phyloP scores from a whole-genome alignment of 2,113 vertebrate genomes.

The Sorex araneus region DNA sequence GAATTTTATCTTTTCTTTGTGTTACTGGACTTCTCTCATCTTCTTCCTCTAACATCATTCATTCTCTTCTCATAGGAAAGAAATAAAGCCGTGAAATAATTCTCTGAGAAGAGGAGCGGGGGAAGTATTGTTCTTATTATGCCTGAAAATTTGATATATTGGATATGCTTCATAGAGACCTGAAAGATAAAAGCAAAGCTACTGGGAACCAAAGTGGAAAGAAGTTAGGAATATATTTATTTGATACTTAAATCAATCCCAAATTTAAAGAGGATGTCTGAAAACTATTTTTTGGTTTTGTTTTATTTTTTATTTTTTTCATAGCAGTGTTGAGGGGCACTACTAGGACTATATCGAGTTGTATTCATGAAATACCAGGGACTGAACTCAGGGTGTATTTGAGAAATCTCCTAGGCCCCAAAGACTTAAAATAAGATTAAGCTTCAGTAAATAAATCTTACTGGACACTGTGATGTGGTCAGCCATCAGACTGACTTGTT shows the following conservation, averaged over 20 bases:
- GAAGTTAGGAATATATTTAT: background rate
- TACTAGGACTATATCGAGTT: too few species aligned
- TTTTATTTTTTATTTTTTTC: too few species aligned
- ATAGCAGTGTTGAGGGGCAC: too few species aligned
- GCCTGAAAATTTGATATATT: background rate
- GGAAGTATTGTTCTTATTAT: background rate
- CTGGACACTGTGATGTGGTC: background rate
- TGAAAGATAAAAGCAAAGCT: background rate
- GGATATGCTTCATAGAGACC: background rate
- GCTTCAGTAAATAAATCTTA: background rate
- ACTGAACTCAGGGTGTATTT: too few species aligned
- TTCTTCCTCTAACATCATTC: background rate
- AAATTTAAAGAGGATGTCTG: constrained; percentile 15
- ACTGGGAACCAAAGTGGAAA: background rate
- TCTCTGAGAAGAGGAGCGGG: background rate
- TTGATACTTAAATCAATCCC: constrained; percentile 42
- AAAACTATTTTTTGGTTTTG: background rate
- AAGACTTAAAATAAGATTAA: constrained; percentile 47
- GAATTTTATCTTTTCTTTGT: too few species aligned
- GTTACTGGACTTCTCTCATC: too few species aligned
- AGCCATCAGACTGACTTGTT: background rate
- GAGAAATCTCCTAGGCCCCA: too few species aligned
- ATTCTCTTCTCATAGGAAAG: background rate
- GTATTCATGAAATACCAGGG: too few species aligned
- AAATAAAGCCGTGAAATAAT: background rate